Conservation (phyloP, 1,140 invertebrate species). For the Cydia fagiglandana region DNA sequence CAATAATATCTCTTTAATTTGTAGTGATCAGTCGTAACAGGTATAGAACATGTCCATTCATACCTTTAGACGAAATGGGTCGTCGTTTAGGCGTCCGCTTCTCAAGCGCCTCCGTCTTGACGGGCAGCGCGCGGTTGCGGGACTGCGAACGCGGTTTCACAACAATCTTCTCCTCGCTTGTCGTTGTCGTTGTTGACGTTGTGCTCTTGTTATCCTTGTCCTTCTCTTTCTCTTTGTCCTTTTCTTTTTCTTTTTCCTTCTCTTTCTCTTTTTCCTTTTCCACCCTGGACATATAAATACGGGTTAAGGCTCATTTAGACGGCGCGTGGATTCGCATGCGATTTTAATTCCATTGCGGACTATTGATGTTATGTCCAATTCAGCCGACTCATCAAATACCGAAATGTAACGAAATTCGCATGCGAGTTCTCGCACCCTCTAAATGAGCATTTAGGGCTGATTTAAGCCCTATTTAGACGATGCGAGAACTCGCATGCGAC, state of each 20-base stretch:
- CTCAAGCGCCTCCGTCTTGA: constrained; percentile 63
- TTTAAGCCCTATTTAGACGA: too few species aligned
- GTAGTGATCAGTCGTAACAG: neutral
- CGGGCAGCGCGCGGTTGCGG: constrained; percentile 56
- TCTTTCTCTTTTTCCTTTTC: constrained; percentile 61
- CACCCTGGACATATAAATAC: constrained; percentile 35
- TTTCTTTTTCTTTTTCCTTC: constrained; percentile 59
- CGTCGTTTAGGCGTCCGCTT: constrained; percentile 66
- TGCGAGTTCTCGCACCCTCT: too few species aligned
- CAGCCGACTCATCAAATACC: too few species aligned
- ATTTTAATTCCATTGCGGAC: too few species aligned
- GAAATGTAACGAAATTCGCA: too few species aligned
- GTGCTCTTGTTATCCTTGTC: constrained; percentile 46
- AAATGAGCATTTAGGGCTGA: too few species aligned
- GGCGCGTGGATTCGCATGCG: too few species aligned
- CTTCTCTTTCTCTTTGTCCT: constrained; percentile 52
- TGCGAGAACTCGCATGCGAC: too few species aligned
- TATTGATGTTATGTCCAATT: too few species aligned
- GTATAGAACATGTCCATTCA: neutral
- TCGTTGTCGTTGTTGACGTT: constrained; percentile 39
- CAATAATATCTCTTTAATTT: neutral
- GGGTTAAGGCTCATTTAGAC: neutral
- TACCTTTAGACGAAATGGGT: constrained; percentile 62
- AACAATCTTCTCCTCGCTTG: constrained; percentile 60
- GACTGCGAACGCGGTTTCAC: constrained; percentile 66